Evolutionary conservation across 2,888 invertebrate species (phyloP).

Genomic region (Athalia circularis): DNA sequence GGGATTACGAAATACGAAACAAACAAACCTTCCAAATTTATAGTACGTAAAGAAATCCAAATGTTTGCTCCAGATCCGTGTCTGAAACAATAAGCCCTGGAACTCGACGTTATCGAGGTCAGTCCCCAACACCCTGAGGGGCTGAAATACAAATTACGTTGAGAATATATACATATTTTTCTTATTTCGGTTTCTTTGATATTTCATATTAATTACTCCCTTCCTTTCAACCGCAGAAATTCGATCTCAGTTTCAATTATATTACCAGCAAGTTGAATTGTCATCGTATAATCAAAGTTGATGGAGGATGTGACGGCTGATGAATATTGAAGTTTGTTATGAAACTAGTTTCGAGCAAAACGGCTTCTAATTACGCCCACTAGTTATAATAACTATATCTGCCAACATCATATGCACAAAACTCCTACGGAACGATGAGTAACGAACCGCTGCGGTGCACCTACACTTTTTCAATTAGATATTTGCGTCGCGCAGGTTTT

Average conservation of each 20-base stretch:
- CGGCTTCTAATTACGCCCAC: slow-evolving; percentile 25
- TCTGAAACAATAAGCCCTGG: slow-evolving; percentile 17
- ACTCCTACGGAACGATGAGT: neutral
- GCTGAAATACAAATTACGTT: slow-evolving; percentile 17
- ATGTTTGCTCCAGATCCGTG: neutral
- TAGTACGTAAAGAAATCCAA: neutral
- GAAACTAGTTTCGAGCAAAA: slow-evolving; percentile 12
- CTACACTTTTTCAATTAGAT: neutral
- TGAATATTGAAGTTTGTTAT: slow-evolving; percentile 8
- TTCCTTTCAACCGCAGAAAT: neutral
- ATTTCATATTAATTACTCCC: slow-evolving; percentile 15
- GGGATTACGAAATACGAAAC: no score
- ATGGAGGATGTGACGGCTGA: neutral
- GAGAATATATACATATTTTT: neutral
- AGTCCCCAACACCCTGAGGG: slow-evolving; percentile 26
- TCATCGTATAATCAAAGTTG: slow-evolving; percentile 9
- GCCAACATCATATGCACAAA: neutral
- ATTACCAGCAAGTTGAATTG: neutral
- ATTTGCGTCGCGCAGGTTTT: no score
- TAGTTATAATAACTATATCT: slow-evolving; percentile 9
- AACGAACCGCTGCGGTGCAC: neutral
- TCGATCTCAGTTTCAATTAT: neutral
- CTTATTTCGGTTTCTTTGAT: neutral
- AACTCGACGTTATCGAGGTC: slow-evolving; percentile 25
- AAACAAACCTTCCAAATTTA: no score